Evolutionary conservation across 2,888 invertebrate species (phyloP).

Genomic region (Machimus atricapillus): DNA sequence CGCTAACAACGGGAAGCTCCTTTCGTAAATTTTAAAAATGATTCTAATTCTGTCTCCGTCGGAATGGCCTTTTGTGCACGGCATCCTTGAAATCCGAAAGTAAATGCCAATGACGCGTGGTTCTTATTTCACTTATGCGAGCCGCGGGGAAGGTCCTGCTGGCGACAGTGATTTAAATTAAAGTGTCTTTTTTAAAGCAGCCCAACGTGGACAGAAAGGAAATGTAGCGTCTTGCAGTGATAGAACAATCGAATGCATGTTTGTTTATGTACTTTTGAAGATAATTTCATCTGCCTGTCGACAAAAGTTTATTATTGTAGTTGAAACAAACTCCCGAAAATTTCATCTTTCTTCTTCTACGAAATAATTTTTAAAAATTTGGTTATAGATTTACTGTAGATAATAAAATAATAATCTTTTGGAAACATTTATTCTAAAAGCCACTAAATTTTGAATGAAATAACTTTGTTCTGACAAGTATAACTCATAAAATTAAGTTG

Average conservation of each 20-base stretch:
- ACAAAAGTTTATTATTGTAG: too few relatives aligned
- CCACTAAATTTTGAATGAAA: too few relatives aligned
- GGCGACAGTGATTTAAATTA: background rate
- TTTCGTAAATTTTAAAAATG: background rate
- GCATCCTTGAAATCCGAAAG: background rate
- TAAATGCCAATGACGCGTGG: background rate
- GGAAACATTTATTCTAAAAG: too few relatives aligned
- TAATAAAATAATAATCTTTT: too few relatives aligned
- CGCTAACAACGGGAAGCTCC: background rate
- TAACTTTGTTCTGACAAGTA: too few relatives aligned
- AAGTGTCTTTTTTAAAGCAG: background rate
- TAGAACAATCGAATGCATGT: background rate
- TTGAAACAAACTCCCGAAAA: too few relatives aligned
- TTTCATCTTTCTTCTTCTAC: too few relatives aligned
- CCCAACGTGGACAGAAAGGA: background rate
- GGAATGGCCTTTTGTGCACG: background rate
- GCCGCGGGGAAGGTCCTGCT: background rate
- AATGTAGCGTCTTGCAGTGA: background rate
- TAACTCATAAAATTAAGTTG: too few relatives aligned
- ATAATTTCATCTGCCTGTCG: too few relatives aligned
- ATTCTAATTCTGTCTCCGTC: background rate
- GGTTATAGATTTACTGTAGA: too few relatives aligned
- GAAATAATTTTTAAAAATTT: too few relatives aligned
- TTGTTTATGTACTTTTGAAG: too few relatives aligned
- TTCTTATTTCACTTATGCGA: background rate